A percentile compares a stretch with the other conserved stretches of the same genome.
phyloP scores from a whole-genome alignment of 2,797 vertebrate genomes.

The Falco columbarius region DNA sequence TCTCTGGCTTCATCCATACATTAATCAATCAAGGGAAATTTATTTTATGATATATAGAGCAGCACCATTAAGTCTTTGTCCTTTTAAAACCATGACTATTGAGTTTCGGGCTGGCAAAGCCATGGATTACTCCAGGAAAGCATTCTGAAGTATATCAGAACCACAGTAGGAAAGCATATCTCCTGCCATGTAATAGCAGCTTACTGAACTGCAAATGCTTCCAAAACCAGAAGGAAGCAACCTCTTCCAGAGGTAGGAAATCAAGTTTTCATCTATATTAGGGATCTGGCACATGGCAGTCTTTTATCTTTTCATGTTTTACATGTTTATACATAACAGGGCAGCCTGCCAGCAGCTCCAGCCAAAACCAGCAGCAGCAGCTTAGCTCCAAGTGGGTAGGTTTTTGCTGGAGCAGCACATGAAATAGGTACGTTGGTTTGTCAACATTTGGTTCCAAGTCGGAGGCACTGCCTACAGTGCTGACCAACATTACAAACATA shows the following conservation, averaged over 20 bases:
- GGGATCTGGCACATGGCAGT: neutral
- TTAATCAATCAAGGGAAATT: neutral
- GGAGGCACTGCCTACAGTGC: neutral
- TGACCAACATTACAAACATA: neutral
- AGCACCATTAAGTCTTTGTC: neutral
- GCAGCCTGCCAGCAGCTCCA: neutral
- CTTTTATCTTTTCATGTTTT: neutral
- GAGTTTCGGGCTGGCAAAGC: constrained; percentile 21
- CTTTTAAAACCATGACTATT: constrained; percentile 1
- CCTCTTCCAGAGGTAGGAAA: neutral
- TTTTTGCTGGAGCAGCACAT: neutral
- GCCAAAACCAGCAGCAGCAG: neutral
- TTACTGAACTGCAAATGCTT: neutral
- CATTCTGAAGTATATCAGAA: neutral
- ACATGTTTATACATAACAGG: neutral
- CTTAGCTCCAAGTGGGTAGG: neutral
- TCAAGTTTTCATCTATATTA: neutral
- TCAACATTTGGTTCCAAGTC: neutral
- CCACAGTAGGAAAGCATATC: neutral
- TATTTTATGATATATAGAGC: neutral
- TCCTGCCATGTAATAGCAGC: neutral
- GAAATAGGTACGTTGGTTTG: neutral
- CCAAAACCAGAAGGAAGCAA: neutral
- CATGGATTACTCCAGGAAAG: neutral
- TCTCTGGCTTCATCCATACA: neutral